Evolutionary conservation across 2,113 vertebrate genomes (phyloP).

Genomic region (Actenoides lindsayi): DNA sequence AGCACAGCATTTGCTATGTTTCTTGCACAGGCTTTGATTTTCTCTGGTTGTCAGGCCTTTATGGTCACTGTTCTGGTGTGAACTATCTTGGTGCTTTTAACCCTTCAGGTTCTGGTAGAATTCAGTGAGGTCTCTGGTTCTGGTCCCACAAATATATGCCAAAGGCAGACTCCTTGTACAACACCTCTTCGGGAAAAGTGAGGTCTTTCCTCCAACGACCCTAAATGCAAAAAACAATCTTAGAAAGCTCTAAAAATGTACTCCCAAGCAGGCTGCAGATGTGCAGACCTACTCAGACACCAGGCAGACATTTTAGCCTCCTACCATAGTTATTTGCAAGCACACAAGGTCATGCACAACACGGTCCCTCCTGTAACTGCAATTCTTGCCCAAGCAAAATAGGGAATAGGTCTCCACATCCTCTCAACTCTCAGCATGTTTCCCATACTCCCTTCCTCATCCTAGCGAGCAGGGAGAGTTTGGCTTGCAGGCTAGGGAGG

Average conservation of each 20-base stretch:
- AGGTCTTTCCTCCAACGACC: background rate
- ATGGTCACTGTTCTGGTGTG: accelerated
- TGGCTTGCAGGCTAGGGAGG: background rate
- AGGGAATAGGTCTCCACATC: background rate
- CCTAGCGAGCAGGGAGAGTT: background rate
- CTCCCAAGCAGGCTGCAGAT: accelerated
- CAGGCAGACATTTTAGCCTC: background rate
- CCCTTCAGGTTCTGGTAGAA: background rate
- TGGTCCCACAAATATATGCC: background rate
- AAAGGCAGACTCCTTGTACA: background rate
- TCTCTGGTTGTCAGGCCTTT: background rate
- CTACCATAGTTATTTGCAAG: background rate
- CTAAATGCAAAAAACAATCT: background rate
- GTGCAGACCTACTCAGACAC: background rate
- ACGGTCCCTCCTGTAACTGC: background rate
- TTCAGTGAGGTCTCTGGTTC: background rate
- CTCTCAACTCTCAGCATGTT: background rate
- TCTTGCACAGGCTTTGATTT: background rate
- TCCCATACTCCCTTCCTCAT: background rate
- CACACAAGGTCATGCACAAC: background rate
- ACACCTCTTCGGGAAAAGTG: background rate
- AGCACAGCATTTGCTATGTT: background rate
- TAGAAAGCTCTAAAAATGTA: background rate
- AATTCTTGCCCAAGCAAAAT: background rate
- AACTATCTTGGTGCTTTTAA: background rate